Conservation (phyloP, 2,888 invertebrate genomes). For the Cyclophora albipunctata region DNA sequence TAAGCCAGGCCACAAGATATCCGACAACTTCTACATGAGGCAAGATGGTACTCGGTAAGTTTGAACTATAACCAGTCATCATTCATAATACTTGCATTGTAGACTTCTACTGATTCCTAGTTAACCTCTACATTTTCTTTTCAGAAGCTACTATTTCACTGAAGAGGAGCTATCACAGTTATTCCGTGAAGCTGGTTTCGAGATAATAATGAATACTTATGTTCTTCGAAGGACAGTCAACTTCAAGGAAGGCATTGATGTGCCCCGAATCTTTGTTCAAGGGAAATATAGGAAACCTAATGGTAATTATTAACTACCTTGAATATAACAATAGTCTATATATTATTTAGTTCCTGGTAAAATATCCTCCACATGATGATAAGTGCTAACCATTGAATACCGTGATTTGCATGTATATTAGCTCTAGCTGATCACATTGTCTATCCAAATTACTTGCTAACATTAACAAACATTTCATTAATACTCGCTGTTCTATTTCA, state of each 20-base stretch:
- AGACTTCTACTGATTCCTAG: not conserved
- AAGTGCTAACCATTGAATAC: conserved; percentile 69
- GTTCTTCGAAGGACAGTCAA: conserved; percentile 93
- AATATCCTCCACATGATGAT: conserved; percentile 44
- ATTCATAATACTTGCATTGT: not conserved
- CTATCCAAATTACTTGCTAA: not conserved
- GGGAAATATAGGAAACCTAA: conserved; percentile 78
- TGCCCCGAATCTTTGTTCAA: conserved; percentile 94
- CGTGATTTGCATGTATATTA: conserved; percentile 74
- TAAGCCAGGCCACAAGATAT: conserved; percentile 92
- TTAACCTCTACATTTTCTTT: no score
- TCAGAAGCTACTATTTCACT: conserved; percentile 87
- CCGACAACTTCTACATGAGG: conserved; percentile 94
- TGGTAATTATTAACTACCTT: no score
- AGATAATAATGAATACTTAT: conserved; percentile 81
- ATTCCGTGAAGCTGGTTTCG: conserved; percentile 82
- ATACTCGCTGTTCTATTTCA: conserved; percentile 2
- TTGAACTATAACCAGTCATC: not conserved
- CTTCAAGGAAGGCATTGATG: conserved; percentile 92
- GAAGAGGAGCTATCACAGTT: conserved; percentile 80
- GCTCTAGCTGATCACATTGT: conserved; percentile 58
- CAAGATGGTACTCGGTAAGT: conserved; percentile 94
- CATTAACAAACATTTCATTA: not conserved
- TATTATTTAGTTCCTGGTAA: no score
- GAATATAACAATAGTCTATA: no score